These are phyloP conservation scores for Gasteruption jaculator DNA, from an alignment of 2,888 invertebrate genomes.

Conservation along the genomic window DNA sequence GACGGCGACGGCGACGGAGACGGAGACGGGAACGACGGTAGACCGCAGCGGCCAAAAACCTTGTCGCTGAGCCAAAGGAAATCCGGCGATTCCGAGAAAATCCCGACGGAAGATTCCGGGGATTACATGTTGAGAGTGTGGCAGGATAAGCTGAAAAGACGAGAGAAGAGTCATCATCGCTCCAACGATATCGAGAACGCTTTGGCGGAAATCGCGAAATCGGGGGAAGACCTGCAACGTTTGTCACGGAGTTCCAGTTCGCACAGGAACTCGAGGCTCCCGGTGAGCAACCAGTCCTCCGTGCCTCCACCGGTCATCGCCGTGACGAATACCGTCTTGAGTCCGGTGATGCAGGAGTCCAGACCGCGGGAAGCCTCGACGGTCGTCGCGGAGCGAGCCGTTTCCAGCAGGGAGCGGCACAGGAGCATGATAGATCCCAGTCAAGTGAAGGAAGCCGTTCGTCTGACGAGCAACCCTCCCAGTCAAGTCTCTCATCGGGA, in stretches of 20 bases:
- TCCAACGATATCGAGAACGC: constrained; percentile 45
- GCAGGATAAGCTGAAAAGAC: constrained; percentile 65
- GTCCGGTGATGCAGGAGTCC: constrained; percentile 50
- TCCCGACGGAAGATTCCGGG: constrained; percentile 47
- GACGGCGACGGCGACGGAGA: constrained; percentile 6
- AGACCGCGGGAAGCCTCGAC: constrained; percentile 40
- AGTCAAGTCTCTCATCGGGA: constrained; percentile 32
- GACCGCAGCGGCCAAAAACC: constrained; percentile 46
- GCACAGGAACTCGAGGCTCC: constrained; percentile 30
- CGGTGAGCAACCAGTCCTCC: constrained; percentile 37
- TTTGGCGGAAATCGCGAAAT: constrained; percentile 45
- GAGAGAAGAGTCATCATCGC: constrained; percentile 34
- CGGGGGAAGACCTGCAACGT: constrained; percentile 50
- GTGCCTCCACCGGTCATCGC: constrained; percentile 46
- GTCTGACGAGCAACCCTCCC: constrained; percentile 38
- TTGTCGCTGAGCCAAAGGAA: constrained; percentile 29
- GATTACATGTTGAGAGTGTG: constrained; percentile 58
- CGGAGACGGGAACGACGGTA: constrained; percentile 48
- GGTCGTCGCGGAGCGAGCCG: constrained; percentile 42
- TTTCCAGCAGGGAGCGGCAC: constrained; percentile 47
- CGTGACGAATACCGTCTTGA: constrained; percentile 47
- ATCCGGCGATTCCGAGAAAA: constrained; percentile 53
- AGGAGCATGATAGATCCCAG: constrained; percentile 52
- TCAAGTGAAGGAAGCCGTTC: constrained; percentile 45
- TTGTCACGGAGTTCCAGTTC: constrained; percentile 48